These are phyloP conservation scores for Diarsia rubi DNA, from an alignment of 2,888 invertebrate species.

Conservation along the genomic window DNA sequence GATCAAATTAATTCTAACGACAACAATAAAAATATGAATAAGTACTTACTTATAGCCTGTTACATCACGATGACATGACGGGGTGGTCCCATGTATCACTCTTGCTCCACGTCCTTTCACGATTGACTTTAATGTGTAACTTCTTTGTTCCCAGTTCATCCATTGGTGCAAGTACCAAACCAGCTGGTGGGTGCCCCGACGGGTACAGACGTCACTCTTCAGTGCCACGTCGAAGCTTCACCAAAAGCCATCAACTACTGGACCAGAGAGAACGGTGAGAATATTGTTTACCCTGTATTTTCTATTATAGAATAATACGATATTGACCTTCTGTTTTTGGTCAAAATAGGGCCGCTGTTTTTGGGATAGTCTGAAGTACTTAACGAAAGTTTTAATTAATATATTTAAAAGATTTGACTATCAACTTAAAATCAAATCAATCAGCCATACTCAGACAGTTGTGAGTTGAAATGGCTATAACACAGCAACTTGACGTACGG, in stretches of 20 bases:
- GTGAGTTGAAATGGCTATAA: background rate
- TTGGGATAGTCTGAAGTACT: background rate
- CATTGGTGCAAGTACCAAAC: constrained; percentile 97
- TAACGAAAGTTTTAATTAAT: background rate
- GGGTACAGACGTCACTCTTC: constrained; percentile 96
- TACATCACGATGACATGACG: too few species aligned
- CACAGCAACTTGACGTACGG: background rate
- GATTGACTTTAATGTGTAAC: background rate
- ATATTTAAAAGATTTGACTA: background rate
- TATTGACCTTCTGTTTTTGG: background rate
- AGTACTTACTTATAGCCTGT: background rate
- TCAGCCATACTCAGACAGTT: background rate
- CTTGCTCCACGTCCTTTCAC: background rate
- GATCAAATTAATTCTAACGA: background rate
- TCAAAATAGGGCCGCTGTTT: background rate
- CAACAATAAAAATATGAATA: background rate
- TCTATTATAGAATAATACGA: background rate
- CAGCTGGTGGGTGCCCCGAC: constrained; percentile 97
- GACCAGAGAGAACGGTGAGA: constrained; percentile 96
- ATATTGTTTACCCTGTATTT: background rate
- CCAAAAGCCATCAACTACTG: constrained; percentile 98
- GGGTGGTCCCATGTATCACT: background rate
- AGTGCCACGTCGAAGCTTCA: constrained; percentile 97
- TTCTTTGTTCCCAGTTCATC: constrained; percentile 93
- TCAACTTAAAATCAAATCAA: background rate